A percentile compares a stretch with the other conserved stretches of the same genome.
phyloP scores from a whole-genome alignment of 2,113 vertebrate genomes.

The Corydoras maculifer region DNA sequence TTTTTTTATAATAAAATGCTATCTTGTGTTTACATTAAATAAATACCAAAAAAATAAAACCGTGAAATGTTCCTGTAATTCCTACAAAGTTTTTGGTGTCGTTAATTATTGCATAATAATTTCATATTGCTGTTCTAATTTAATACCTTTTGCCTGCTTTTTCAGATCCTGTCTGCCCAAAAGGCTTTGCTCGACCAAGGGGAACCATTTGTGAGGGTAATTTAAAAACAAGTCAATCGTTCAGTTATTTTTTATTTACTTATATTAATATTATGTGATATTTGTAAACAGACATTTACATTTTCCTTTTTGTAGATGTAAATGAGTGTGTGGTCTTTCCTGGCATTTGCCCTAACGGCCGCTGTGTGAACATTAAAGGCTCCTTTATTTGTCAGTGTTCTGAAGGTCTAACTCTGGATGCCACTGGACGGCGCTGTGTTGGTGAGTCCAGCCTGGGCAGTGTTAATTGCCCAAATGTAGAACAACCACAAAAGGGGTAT shows the following conservation, averaged over 20 bases:
- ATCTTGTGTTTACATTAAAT: no score
- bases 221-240: not conserved
- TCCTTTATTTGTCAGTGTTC: constrained; percentile 70
- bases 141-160: not conserved
- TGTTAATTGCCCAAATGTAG: no score
- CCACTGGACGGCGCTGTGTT: constrained; percentile 63
- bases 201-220: constrained; percentile 70
- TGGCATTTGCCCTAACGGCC: constrained; percentile 65
- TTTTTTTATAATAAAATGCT: no score
- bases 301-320: constrained; percentile 53
- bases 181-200: constrained; percentile 68
- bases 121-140: not conserved
- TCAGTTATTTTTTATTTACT: not conserved
- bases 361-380: constrained; percentile 65
- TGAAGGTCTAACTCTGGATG: constrained; percentile 63
- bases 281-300: not conserved
- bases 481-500: no score
- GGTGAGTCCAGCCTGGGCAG: constrained; percentile 51
- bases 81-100: no score
- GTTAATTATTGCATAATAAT: no score
- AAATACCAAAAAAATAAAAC: no score
- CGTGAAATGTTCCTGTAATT: no score
- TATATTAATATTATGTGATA: not conserved
- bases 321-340: constrained; percentile 73
- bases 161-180: constrained; percentile 63